phyloP scores from a whole-genome alignment of 2,888 invertebrate species.

The Trichopria drosophilae region DNA sequence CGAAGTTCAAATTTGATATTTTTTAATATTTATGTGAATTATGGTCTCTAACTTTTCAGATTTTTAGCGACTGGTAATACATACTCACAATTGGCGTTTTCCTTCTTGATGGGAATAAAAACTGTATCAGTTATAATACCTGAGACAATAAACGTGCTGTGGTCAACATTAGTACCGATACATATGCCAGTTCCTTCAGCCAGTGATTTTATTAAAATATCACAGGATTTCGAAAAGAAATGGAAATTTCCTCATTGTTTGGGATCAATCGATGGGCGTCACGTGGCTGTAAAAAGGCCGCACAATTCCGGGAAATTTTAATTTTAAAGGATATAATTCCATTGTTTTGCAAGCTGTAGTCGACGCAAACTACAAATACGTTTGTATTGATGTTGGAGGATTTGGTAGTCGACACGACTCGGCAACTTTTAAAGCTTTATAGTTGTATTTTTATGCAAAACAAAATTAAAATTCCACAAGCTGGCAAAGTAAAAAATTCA shows the following conservation, averaged over 20 bases:
- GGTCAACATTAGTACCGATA: constrained; percentile 7
- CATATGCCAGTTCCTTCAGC: constrained; percentile 24
- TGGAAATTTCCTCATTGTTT: constrained; percentile 24
- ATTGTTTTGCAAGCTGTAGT: constrained; percentile 18
- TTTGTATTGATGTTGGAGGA: constrained; percentile 23
- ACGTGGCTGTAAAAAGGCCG: constrained; percentile 7
- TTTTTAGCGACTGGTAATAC: constrained; percentile 18
- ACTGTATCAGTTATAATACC: neutral
- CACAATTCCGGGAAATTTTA: constrained; percentile 1
- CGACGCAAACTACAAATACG: constrained; percentile 10
- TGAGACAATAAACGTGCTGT: constrained; percentile 13
- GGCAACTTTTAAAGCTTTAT: constrained; percentile 11
- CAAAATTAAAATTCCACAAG: constrained; percentile 6
- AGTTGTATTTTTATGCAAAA: constrained; percentile 4
- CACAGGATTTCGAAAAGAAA: constrained; percentile 13
- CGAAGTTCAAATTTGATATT: no score
- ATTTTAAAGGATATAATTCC: constrained; percentile 18
- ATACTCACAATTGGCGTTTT: constrained; percentile 8
- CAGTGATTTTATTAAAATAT: constrained; percentile 11
- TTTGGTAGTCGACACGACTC: constrained; percentile 15
- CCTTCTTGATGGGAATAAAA: constrained; percentile 10
- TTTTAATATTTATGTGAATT: no score
- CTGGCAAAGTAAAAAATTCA: constrained; percentile 8
- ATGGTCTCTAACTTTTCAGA: no score
- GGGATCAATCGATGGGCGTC: constrained; percentile 17